Evolutionary conservation across 2,888 invertebrate genomes (phyloP), one percentile per base, ranked within the genome.

Genomic region (Drosophila crucigera): DNA sequence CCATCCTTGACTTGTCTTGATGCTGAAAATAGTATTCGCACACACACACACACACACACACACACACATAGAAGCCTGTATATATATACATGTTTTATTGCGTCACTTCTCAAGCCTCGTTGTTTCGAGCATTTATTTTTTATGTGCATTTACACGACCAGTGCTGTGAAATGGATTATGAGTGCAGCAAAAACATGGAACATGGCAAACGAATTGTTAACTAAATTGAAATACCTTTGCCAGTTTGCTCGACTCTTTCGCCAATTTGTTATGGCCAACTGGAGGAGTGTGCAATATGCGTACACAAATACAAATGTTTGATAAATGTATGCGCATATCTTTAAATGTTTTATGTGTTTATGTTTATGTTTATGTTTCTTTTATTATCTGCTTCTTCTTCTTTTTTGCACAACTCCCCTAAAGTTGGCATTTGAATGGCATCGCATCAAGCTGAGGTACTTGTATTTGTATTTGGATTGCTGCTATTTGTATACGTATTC

Each of bases 1-100:
- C 47, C 54, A 71, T 72, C 78, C 78, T 79, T 79, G 78, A 79
- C 80, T 79, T 79, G 70, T 70, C 75, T 66, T 64, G 76, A 80
- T 79, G 78, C 78, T 79, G 80, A 73, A 79, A 76, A 79, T 79
- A 80, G 80, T 66, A 41, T 31, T 62, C 76, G 53, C 19, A 67
- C 39, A 73, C 31, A 54, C 11, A 39, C 14, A 22, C 22, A 43
- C 1, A 50, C 41, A 33, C n/a, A 49, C 28, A 47, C 28, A 35
- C 14, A 35, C 14, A 35, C 35, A 35, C 16, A 35, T 0, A 35
- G 11, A 33, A 16, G 10, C 16, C n/a, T 39, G 33, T 25, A 54
- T 25, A 58, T 54, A 61, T 61, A 35, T 56, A 52, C 33, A 47
- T 73, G 60, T 60, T 60, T 62, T 68, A 80, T 78, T 80, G 76